Evolutionary conservation across 30 jellyfish, hydroid and myxozoan genomes (phyloP), one percentile per base, ranked within the genome.

Genomic region (Rhopilema esculentum): DNA sequence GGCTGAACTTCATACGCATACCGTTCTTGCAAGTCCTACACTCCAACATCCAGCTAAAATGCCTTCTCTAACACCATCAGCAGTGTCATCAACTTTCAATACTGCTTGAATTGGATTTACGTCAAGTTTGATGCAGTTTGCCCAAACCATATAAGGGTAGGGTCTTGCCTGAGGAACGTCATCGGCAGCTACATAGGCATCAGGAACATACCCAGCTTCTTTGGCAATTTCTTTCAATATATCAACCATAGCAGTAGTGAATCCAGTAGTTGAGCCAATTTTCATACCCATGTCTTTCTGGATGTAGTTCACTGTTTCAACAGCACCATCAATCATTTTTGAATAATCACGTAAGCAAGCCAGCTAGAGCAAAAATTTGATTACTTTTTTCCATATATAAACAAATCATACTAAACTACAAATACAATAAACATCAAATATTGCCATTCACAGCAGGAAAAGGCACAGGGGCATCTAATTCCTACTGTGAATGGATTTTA

Each of bases 151-250:
- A 76, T 88, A 93, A 8, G 98, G 98, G 68, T 20, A 93, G 16
- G 98, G 98, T 29, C 98, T 80, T 16, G 98, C 97, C 67, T 93
- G 98, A 0, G 98, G 98, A 12, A 93, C 98, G 69, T 93, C 96
- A 72, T 93, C 98, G 8, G 98, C 98, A 8, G 98, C 97, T 20
- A 88, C 97, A 72, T 22, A 70, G n/a, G 93, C 92, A 50, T 93
- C 98, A 0, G 98, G 98, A n/a, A 66, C 87, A 64, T 93, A 93
- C 7, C 98, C 98, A 19, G 96, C 96, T 49, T 83, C 88, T 0
- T 91, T 69, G 29, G 97, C 97, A 24, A 82, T 49, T n/a, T 50
- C 77, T 64, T 88, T 93, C 67, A 93, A 62, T 19, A 93, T 85
- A 49, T 88, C 93, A 27, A 93, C 97, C 91, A 93, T 89, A 15